Conservation (phyloP, 2,797 vertebrate genomes). For the Malurus leucopterus region DNA sequence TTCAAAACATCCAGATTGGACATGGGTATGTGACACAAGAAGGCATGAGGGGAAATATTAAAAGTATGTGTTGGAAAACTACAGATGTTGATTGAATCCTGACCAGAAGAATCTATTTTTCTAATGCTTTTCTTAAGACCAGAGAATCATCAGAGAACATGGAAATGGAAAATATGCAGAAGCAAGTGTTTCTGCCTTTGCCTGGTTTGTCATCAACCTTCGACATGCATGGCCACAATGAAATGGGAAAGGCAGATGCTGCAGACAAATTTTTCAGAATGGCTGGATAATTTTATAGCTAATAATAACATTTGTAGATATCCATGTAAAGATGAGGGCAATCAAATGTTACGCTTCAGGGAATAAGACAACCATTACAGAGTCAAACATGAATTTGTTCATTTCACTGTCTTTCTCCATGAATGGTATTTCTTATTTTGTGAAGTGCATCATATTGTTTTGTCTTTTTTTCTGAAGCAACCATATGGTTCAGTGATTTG, state of each 20-base stretch:
- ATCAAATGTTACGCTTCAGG: background rate
- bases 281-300: background rate
- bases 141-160: background rate
- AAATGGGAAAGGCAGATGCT: background rate
- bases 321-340: background rate
- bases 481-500: background rate
- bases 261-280: background rate
- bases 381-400: background rate
- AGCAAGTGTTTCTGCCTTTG: background rate
- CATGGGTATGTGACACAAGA: background rate
- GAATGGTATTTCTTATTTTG: background rate
- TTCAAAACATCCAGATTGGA: background rate
- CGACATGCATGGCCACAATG: background rate
- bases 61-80: background rate
- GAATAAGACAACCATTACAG: background rate
- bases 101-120: background rate
- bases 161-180: background rate
- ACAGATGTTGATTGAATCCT: background rate
- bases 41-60: fast-evolving
- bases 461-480: background rate
- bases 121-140: background rate
- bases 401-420: background rate
- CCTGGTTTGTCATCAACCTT: background rate
- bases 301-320: background rate
- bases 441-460: background rate